Evolutionary conservation across 2,113 vertebrate genomes (phyloP).

Genomic region (Cyanoliseus patagonus): DNA sequence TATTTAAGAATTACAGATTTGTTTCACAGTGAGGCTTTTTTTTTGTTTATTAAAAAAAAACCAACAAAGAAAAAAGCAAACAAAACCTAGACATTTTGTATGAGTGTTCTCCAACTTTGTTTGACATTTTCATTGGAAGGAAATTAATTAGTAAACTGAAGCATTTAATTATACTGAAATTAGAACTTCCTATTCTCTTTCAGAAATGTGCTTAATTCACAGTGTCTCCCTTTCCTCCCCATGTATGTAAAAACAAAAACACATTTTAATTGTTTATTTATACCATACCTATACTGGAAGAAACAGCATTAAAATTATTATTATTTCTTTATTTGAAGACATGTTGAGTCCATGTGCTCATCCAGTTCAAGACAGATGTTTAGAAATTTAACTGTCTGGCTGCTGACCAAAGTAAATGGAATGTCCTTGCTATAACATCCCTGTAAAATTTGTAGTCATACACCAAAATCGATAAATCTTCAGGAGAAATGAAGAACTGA

Average conservation of each 20-base stretch:
- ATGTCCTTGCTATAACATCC: constrained; percentile 17
- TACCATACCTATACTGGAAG: not conserved
- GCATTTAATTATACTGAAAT: not conserved
- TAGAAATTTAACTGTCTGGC: constrained; percentile 35
- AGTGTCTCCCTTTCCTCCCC: not conserved
- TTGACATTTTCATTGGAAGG: not conserved
- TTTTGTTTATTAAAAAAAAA: not conserved
- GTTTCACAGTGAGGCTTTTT: not conserved
- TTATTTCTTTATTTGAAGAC: not conserved
- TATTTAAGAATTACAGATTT: not conserved
- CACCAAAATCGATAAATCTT: constrained; percentile 42
- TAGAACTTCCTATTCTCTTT: not conserved
- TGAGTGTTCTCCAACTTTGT: not conserved
- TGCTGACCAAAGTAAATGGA: constrained; percentile 49
- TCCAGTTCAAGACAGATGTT: constrained; percentile 23
- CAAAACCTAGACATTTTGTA: not conserved
- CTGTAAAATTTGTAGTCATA: constrained; percentile 19
- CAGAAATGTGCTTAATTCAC: not conserved
- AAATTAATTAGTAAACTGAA: not conserved
- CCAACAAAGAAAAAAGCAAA: no score
- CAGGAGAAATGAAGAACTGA: constrained; percentile 22
- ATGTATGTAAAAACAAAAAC: not conserved
- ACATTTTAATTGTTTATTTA: not conserved
- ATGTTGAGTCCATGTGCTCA: constrained; percentile 45
- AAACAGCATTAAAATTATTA: not conserved